A percentile compares a stretch with the other conserved stretches of the same genome.
phyloP scores from a whole-genome alignment of 2,888 invertebrate genomes.

The Priocnemis perturbator region DNA sequence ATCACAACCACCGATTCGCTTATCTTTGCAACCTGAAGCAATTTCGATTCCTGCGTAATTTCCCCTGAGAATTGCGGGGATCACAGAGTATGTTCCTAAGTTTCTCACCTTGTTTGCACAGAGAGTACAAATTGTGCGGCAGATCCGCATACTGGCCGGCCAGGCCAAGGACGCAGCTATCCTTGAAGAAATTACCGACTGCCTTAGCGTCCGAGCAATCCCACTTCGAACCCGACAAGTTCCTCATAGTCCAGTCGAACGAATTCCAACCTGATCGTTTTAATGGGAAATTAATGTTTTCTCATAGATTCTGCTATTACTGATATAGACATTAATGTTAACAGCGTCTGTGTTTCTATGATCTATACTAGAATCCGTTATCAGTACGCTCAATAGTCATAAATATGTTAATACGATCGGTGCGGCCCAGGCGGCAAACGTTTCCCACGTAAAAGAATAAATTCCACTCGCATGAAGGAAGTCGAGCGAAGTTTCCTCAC shows the following conservation, averaged over 20 bases:
- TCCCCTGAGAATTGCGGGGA: neutral
- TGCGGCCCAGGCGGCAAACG: no score
- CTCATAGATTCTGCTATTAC: no score
- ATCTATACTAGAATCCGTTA: no score
- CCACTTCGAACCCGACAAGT: slow-evolving; percentile 41
- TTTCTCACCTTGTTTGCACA: slow-evolving; percentile 50
- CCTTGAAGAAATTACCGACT: slow-evolving; percentile 81
- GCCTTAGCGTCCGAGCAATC: slow-evolving; percentile 70
- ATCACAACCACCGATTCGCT: neutral
- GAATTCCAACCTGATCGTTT: slow-evolving; percentile 67
- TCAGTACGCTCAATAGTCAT: no score
- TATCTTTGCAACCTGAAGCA: neutral
- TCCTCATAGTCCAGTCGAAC: slow-evolving; percentile 60
- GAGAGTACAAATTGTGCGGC: slow-evolving; percentile 54
- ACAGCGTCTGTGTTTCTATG: no score
- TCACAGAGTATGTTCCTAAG: no score
- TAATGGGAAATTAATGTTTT: no score
- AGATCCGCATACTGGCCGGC: slow-evolving; percentile 30
- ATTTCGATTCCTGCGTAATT: neutral
- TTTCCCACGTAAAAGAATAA: no score
- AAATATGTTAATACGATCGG: no score
- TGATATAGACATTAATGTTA: no score
- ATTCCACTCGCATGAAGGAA: no score
- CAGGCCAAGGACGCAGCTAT: slow-evolving; percentile 78
- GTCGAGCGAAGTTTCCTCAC: slow-evolving; percentile 76